These are phyloP conservation scores for Sceloporus undulatus DNA, from an alignment of 2,113 vertebrate species.

Conservation along the genomic window DNA sequence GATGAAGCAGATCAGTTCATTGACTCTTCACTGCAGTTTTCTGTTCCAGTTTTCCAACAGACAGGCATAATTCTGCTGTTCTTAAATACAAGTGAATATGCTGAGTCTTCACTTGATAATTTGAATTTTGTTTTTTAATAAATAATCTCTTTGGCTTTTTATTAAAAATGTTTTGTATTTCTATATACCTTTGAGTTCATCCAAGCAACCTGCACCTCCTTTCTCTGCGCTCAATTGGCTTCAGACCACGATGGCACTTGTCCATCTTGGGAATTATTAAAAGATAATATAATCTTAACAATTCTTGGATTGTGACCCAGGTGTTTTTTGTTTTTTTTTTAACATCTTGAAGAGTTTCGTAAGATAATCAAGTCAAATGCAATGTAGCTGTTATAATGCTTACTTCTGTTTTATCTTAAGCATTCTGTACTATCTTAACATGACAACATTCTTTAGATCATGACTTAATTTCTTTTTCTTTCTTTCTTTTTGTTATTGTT, in stretches of 20 bases:
- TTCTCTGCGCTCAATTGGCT: neutral
- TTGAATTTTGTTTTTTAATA: no score
- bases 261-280: neutral
- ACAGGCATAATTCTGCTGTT: neutral
- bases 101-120: neutral
- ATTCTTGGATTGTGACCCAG: constrained; percentile 41
- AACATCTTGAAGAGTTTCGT: constrained; percentile 49
- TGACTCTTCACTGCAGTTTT: neutral
- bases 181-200: neutral
- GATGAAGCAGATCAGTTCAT: neutral
- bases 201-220: neutral
- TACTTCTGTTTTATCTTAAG: constrained; percentile 53
- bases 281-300: constrained; percentile 26
- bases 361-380: constrained; percentile 55
- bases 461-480: constrained; percentile 30
- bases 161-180: neutral
- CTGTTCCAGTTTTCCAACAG: neutral
- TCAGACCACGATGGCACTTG: neutral
- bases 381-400: constrained; percentile 46
- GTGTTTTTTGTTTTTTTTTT: constrained; percentile 9
- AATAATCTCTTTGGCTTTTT: neutral
- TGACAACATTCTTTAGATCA: neutral
- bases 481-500: constrained; percentile 49
- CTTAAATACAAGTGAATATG: neutral
- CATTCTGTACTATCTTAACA: constrained; percentile 7